Base-by-base conservation (phyloP, 92 coral and sea anemone species). In the Isaurus tuberculatus region DNA sequence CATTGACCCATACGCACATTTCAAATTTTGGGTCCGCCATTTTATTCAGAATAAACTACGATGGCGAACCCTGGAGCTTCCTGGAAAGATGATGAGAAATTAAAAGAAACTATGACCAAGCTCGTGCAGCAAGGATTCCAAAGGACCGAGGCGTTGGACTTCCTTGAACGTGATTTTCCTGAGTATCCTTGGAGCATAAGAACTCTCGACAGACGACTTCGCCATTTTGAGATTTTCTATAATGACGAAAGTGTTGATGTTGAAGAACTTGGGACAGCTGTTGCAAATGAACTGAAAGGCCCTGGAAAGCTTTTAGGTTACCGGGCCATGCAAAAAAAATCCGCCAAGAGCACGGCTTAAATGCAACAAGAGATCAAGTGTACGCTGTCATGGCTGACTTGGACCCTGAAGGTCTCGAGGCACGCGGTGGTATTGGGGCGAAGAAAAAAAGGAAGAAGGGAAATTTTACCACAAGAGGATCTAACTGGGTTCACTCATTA, bases 251-350 rank as follows among this genome's bases (percentile, higher is more conserved):
- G 66, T 46, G 87, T 89, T 44, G 75, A 68, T 20, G 92, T 88
- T 36, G 79, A 83, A 66, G 83, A 82, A 57, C 71, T 83, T 4
- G 65, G 29, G 65, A 34, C 33, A 44, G 91, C 80, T 8, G 88
- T 79, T 66, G 78, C 49, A 72, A 80, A 80, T 14, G 84, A 85
- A 71, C 85, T 89, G 71, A 48, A 68, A 29, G 89, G 92, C 67
- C 89, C 89, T 78, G 92, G 89, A 66, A 43, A 75, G 32, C 92
- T 84, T 36, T 19, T 88, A 75, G 91, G 86, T 30, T 89, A 89
- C 78, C 72, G 89, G 61, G 89, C 92, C 17, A 80, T 79, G 92
- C 89, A 85, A 85, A 77, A 28, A 89, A 89, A 51, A 46, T 85
- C 73, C 31, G 89, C 36, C 72, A 71, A 66, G 86, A 89, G 71